Evolutionary conservation across 2,113 vertebrate species (phyloP).

Genomic region (Furnarius figulus): DNA sequence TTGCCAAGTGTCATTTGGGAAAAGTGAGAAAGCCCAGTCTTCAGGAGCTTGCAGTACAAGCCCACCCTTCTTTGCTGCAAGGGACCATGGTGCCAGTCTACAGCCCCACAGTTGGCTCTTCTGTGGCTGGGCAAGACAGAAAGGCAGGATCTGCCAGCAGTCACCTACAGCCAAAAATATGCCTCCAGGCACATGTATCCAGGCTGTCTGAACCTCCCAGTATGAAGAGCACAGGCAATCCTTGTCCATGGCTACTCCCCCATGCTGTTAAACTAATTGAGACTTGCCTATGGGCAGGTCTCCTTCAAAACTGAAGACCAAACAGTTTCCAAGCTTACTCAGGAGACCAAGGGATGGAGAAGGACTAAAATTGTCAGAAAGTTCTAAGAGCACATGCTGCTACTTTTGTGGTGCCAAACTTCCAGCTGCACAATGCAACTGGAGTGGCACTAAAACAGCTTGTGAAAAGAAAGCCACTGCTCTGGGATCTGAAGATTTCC

Average conservation of each 20-base stretch:
- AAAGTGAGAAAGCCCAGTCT: neutral
- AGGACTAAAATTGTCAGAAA: neutral
- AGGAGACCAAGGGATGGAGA: neutral
- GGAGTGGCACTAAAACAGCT: neutral
- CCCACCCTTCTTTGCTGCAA: neutral
- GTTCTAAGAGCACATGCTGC: neutral
- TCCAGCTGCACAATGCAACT: neutral
- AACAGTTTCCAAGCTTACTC: neutral
- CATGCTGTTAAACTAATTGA: neutral
- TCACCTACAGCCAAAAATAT: neutral
- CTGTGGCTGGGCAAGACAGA: neutral
- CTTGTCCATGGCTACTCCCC: neutral
- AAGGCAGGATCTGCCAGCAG: neutral
- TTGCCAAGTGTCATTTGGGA: neutral
- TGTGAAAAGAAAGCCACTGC: neutral
- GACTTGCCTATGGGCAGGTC: neutral
- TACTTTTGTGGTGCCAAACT: neutral
- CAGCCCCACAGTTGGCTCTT: neutral
- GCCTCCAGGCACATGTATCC: neutral
- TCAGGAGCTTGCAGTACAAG: neutral
- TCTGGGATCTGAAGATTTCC: neutral
- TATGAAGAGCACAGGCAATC: neutral
- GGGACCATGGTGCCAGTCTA: fast-evolving
- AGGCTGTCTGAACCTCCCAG: neutral
- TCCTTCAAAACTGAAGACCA: neutral